Conservation (phyloP, 2,113 vertebrate species). For the Gyps fulvus region DNA sequence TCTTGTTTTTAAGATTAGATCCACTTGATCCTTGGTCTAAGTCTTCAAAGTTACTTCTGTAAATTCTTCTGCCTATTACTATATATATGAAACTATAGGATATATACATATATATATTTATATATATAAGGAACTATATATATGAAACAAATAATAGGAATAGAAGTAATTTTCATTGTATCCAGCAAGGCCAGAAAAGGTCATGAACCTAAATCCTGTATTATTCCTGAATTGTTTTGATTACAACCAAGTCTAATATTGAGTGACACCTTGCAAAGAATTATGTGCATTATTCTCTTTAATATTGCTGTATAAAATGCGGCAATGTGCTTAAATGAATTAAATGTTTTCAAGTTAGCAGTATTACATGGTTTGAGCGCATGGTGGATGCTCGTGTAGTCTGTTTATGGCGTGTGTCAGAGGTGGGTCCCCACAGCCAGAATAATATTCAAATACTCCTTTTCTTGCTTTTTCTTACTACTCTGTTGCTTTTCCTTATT, state of each 20-base stretch:
- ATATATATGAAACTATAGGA: not conserved
- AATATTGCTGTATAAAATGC: not conserved
- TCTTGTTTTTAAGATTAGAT: not conserved
- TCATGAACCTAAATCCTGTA: not conserved
- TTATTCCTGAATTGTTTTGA: not conserved
- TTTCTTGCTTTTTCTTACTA: not conserved
- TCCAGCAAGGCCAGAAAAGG: not conserved
- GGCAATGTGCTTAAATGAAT: not conserved
- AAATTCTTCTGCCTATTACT: not conserved
- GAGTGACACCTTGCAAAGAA: not conserved
- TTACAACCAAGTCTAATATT: not conserved
- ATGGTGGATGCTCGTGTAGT: accelerated
- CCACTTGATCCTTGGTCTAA: not conserved
- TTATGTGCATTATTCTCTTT: not conserved
- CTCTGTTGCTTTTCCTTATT: not conserved
- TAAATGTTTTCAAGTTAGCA: not conserved
- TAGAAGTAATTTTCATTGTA: not conserved
- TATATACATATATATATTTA: too few species aligned
- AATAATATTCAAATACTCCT: not conserved
- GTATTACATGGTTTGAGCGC: accelerated
- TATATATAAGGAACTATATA: not conserved
- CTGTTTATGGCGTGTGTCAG: not conserved
- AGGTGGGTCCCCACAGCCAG: not conserved
- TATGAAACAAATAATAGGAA: not conserved
- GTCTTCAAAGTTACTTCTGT: not conserved